These are phyloP conservation scores for Argentina silus DNA, from an alignment of 2,797 vertebrate species.

Conservation along the genomic window DNA sequence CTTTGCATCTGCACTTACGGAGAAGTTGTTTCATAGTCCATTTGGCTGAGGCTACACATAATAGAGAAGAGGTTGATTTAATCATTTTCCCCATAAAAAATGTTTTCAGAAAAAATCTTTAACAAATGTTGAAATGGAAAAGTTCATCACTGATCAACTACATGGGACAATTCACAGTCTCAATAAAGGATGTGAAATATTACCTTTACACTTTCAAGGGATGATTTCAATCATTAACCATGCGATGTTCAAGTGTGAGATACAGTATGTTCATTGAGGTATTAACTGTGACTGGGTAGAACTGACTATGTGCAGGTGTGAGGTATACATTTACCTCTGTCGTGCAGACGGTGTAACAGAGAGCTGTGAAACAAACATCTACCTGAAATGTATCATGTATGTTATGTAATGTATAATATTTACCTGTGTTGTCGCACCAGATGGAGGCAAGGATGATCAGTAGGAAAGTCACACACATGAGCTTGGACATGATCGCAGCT, in stretches of 20 bases:
- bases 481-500: constrained; percentile 59
- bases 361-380: background rate
- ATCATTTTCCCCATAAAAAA: constrained; percentile 23
- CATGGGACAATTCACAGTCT: background rate
- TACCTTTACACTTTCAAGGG: background rate
- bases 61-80: background rate
- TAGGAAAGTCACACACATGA: constrained; percentile 41
- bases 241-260: background rate
- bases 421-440: constrained; percentile 45
- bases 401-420: background rate
- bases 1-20: constrained; percentile 50
- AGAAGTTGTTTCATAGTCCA: background rate
- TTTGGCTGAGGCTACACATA: background rate
- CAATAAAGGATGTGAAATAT: background rate
- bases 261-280: too few relatives aligned
- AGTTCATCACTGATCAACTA: constrained; percentile 24
- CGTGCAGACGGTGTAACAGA: background rate
- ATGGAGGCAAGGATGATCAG: constrained; percentile 46
- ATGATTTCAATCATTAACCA: background rate
- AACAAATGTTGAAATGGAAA: background rate
- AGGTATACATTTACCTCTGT: background rate
- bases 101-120: too few relatives aligned
- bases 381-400: background rate
- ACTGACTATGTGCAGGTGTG: background rate
- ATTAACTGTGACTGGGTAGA: background rate